These are phyloP conservation scores for Periplaneta americana DNA, from an alignment of 1,140 invertebrate species.

Conservation along the genomic window DNA sequence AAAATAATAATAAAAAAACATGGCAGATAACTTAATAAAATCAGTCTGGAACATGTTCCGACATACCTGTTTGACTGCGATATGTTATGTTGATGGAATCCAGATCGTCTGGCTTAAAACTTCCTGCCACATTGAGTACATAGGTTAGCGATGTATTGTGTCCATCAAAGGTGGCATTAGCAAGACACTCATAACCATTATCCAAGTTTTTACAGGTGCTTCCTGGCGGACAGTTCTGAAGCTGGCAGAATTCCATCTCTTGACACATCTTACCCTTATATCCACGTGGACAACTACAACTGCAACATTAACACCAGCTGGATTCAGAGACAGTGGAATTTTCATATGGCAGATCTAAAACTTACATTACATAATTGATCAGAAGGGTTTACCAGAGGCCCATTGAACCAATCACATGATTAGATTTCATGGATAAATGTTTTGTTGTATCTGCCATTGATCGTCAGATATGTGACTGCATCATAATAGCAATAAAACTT, in stretches of 20 bases:
- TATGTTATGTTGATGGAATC: conserved; percentile 52
- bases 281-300: conserved; percentile 77
- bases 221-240: conserved; percentile 69
- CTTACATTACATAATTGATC: too few species aligned
- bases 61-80: conserved; percentile 31
- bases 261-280: conserved; percentile 91
- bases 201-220: conserved; percentile 82
- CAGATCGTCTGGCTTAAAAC: background rate
- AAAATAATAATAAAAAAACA: too few species aligned
- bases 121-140: background rate
- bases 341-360: conserved; percentile 20
- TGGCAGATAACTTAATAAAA: too few species aligned
- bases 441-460: too few species aligned
- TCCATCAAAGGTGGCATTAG: conserved; percentile 82
- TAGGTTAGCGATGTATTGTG: conserved; percentile 52
- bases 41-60: too few species aligned
- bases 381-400: too few species aligned
- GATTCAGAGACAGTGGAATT: conserved; percentile 18
- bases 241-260: conserved; percentile 86
- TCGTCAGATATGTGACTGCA: too few species aligned
- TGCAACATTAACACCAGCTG: conserved; percentile 24
- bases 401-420: too few species aligned
- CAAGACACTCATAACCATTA: conserved; percentile 88
- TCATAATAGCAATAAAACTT: too few species aligned
- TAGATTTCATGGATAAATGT: too few species aligned